Evolutionary conservation across 2,888 invertebrate genomes (phyloP), one percentile per base, ranked within the genome.

Genomic region (Melieria picta): DNA sequence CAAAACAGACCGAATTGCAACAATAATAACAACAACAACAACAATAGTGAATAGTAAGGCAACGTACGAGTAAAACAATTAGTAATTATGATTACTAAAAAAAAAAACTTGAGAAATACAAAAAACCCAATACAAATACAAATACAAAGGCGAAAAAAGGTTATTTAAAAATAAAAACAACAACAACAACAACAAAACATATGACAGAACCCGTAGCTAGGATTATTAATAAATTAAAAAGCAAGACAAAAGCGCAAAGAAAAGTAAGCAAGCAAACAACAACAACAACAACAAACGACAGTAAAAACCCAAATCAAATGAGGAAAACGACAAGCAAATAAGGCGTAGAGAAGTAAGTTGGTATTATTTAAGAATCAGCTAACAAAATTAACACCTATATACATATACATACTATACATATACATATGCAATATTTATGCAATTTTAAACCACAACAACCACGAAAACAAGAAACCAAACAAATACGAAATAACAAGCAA

Each of bases 351-450:
- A 30, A 30, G 30, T 30, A 30, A 30, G 30, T 30, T 30, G 30
- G 30, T 30, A 30, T 30, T 30, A 30, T 30, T 30, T 30, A 30
- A 2, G 30, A 30, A 30, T 30, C 30, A 30, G 30, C 30, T 30
- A 30, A 30, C 30, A 72, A 67, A 72, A 52, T 63, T 30, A 73
- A 61, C 66, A 72, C 75, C 77, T 76, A 77, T 80, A 79, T 77
- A 79, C 79, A 77, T 77, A 79, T 80, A 78, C 75, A 72, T 77
- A 80, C 78, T 75, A 72, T 77, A 80, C 78, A 72, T 65, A 70
- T 68, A 73, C 55, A 48, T 47, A 58, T 61, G 57, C 52, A 73
- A 72, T 72, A 73, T 71, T 73, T 71, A 71, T 52, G 68, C 56
- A 65, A 65, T 68, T 62, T 65, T 60, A 65, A 57, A 68, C 60